Conservation (phyloP, 2,797 vertebrate species). For the Thamnophis elegans region DNA sequence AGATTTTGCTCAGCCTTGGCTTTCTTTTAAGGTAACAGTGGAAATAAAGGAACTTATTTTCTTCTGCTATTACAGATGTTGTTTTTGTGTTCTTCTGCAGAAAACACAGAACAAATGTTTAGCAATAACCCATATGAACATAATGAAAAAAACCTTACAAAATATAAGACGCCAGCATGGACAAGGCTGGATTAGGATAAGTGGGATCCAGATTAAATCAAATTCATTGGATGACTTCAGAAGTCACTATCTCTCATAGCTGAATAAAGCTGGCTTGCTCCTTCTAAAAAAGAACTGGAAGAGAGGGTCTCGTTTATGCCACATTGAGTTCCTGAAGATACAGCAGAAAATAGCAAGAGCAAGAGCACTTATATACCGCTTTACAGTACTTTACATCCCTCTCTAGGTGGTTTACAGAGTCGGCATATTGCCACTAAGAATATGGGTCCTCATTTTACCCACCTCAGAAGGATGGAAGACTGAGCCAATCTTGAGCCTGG, state of each 20-base stretch:
- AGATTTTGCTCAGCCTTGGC: conserved; percentile 58
- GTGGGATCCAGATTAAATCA: background rate
- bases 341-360: background rate
- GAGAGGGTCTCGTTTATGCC: background rate
- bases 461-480: too few relatives aligned
- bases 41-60: background rate
- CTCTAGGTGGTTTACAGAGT: too few relatives aligned
- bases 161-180: background rate
- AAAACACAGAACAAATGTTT: background rate
- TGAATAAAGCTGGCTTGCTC: background rate
- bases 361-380: too few relatives aligned
- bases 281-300: background rate
- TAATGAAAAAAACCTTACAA: background rate
- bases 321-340: background rate
- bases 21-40: conserved; percentile 54
- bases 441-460: too few relatives aligned
- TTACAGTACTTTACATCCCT: too few relatives aligned
- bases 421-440: too few relatives aligned
- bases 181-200: background rate
- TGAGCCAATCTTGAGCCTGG: too few relatives aligned
- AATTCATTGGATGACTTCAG: background rate
- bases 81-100: background rate
- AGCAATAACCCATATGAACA: background rate
- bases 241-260: background rate
- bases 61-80: background rate